Percentiles rank a stretch among this genome's conserved stretches.
phyloP scores from a whole-genome alignment of 2,113 vertebrate species.

The Myanophis thanlyinensis region DNA sequence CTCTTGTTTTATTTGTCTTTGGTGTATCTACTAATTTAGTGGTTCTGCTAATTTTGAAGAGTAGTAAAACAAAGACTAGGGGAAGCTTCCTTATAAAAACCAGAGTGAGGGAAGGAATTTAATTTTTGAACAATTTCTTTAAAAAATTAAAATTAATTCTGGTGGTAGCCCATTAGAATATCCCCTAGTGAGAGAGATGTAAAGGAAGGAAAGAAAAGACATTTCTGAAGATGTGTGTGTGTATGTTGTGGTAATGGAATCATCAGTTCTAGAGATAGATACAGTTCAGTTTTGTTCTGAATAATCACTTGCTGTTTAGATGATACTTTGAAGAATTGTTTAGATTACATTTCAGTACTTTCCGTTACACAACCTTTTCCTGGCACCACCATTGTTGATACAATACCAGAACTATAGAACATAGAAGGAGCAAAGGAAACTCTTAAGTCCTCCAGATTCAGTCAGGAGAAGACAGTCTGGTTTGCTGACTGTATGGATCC shows the following conservation, averaged over 20 bases:
- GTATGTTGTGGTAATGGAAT: background rate
- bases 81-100: background rate
- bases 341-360: background rate
- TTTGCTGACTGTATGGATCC: background rate
- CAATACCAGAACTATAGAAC: background rate
- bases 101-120: background rate
- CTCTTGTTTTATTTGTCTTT: background rate
- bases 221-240: background rate
- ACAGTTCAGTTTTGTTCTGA: background rate
- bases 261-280: background rate
- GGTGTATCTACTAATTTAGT: background rate
- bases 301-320: background rate
- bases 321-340: background rate
- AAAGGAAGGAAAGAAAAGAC: background rate
- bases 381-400: background rate
- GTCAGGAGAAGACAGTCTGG: background rate
- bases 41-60: background rate
- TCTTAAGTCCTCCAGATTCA: background rate
- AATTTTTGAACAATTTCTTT: background rate
- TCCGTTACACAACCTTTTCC: background rate
- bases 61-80: background rate
- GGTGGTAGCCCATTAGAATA: background rate
- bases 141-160: background rate
- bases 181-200: background rate
- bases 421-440: no score